Conservation (phyloP, 2,797 vertebrate species). For the Lemur catta region DNA sequence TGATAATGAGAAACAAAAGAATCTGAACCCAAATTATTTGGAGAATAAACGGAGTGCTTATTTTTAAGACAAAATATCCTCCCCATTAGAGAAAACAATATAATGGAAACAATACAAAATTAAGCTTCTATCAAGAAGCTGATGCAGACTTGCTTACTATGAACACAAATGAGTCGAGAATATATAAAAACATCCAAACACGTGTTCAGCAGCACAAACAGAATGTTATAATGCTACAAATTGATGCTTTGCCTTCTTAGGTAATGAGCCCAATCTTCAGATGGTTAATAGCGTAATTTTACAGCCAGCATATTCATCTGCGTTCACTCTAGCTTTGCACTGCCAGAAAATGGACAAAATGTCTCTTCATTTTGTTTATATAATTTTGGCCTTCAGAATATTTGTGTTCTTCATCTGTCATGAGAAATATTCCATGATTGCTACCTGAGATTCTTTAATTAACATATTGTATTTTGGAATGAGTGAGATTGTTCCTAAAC, state of each 20-base stretch:
- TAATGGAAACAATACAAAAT: constrained; percentile 57
- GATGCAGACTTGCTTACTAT: background rate
- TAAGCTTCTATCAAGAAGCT: constrained; percentile 26
- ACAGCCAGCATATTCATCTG: background rate
- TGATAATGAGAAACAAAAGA: constrained; percentile 14
- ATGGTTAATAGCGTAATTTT: constrained; percentile 26
- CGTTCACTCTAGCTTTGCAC: background rate
- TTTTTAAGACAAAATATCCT: constrained; percentile 53
- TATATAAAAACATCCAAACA: background rate
- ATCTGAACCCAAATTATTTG: constrained; percentile 41
- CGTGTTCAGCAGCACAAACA: background rate
- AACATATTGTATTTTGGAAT: constrained; percentile 17
- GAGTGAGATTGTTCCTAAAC: constrained; percentile 7
- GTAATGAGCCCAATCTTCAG: constrained; percentile 38
- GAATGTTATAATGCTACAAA: background rate
- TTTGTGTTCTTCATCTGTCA: constrained; percentile 41
- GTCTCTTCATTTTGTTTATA: constrained; percentile 15
- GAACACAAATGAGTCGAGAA: background rate
- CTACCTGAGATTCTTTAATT: constrained; percentile 42
- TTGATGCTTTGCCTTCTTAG: constrained; percentile 47
- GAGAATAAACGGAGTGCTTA: constrained; percentile 43
- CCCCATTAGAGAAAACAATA: constrained; percentile 41
- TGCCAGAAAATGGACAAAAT: background rate
- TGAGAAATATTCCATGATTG: background rate
- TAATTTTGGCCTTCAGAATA: background rate